Conservation (phyloP, 2,113 vertebrate species). For the Thunnus thynnus region DNA sequence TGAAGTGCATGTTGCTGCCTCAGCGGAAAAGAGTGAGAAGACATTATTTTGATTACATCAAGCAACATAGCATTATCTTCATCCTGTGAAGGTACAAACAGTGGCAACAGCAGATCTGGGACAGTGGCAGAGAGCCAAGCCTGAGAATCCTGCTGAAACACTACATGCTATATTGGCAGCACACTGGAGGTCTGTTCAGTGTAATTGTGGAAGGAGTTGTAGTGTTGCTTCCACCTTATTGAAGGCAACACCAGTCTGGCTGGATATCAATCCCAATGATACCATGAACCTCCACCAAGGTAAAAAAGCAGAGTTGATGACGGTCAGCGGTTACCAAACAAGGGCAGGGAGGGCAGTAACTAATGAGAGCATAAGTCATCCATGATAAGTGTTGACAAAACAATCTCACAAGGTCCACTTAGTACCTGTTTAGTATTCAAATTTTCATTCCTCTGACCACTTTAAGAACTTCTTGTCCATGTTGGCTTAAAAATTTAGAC, state of each 20-base stretch:
- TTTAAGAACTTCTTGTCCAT: too few species aligned
- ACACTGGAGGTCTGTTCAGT: background rate
- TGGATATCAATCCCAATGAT: background rate
- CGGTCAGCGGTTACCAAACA: background rate
- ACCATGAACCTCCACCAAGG: background rate
- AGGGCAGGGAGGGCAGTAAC: background rate
- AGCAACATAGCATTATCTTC: conserved; percentile 1
- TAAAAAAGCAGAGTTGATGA: background rate
- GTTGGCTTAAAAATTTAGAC: too few species aligned
- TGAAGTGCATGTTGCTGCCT: background rate
- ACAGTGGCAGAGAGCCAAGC: background rate
- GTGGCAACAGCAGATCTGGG: background rate
- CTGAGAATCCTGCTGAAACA: conserved; percentile 1
- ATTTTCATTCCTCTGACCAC: too few species aligned
- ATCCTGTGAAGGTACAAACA: conserved; percentile 11
- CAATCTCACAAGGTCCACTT: background rate
- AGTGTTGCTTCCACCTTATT: background rate
- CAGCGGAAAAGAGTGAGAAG: conserved; percentile 18
- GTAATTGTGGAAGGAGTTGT: background rate
- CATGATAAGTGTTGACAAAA: background rate
- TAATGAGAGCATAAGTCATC: conserved; percentile 1
- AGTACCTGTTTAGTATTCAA: too few species aligned
- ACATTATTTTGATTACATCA: conserved; percentile 6
- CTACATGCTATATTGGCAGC: background rate
- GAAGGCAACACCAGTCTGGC: background rate